Evolutionary conservation across 2,888 invertebrate genomes (phyloP), one percentile per base, ranked within the genome.

Genomic region (Diarsia brunnea): DNA sequence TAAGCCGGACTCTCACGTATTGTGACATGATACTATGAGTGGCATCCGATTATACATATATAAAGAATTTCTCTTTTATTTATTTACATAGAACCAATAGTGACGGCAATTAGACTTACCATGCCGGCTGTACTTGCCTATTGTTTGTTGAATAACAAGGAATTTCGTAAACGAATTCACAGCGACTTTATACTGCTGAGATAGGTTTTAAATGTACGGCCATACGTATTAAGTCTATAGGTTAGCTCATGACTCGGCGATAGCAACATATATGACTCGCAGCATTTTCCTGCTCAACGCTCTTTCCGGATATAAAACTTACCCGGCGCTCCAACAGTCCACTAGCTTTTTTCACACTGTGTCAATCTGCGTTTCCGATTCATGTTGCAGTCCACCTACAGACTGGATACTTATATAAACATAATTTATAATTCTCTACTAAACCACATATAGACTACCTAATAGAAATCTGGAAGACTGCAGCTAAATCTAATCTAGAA

Each of bases 361-460:
- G n/a, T 71, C 72, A 31, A 66, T 53, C 11, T 72, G 72, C 45
- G 75, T 16, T 24, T 72, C 53, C 61, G 67, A 45, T 72, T 61
- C 11, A 27, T 38, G 7, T 70, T 66, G 4, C 53, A 16, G 16
- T 61, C 31, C 49, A 75, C 60, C 71, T 51, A 75, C 51, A 66
- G 43, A 27, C 66, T 43, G 69, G 58, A 47, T 77, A 73, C 45
- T 53, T 69, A n/a, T n/a, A n/a, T n/a, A n/a, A n/a, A 31, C 31
- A 31, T 31, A 31, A 31, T 31, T 31, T 31, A 31, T 31, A 31
- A 31, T 31, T 31, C 31, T 31, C 4, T 31, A 31, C 4, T 31
- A 31, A 31, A 31, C 31, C 31, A 31, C 31, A 31, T 31, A 31
- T 31, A 31, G 31, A 31, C 31, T 31, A 31, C 31, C 31, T 31